Conservation (phyloP, 2,113 vertebrate species). For the Scatophagus argus region DNA sequence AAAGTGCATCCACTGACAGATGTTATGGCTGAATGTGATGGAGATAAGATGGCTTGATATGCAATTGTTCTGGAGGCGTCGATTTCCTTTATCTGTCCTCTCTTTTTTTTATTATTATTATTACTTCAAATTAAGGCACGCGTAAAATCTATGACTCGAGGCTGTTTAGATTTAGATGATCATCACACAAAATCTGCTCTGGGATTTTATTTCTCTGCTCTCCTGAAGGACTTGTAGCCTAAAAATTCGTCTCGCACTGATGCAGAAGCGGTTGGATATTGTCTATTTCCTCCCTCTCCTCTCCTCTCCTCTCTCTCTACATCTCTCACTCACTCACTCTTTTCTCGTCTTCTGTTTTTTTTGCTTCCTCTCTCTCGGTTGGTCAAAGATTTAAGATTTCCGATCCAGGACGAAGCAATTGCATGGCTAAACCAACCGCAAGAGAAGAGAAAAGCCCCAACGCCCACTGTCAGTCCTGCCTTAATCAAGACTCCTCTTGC, state of each 20-base stretch:
- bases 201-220: slow-evolving; percentile 58
- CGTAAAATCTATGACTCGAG: slow-evolving; percentile 30
- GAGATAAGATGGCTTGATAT: slow-evolving; percentile 82
- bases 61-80: slow-evolving; percentile 70
- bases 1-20: slow-evolving; percentile 75
- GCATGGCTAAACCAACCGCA: slow-evolving; percentile 84
- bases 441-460: slow-evolving; percentile 83
- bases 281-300: slow-evolving; percentile 50
- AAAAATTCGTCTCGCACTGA: slow-evolving; percentile 66
- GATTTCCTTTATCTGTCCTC: slow-evolving; percentile 8
- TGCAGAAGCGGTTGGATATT: slow-evolving; percentile 76
- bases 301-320: background rate
- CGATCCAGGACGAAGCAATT: slow-evolving; percentile 85
- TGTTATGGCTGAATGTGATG: slow-evolving; percentile 81
- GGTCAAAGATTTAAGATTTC: slow-evolving; percentile 74
- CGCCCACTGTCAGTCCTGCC: slow-evolving; percentile 87
- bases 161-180: slow-evolving; percentile 39
- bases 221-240: slow-evolving; percentile 69
- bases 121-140: slow-evolving; percentile 33
- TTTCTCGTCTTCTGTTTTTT: slow-evolving; percentile 15
- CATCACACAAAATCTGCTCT: slow-evolving; percentile 51
- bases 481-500: slow-evolving; percentile 85
- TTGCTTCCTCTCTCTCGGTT: slow-evolving; percentile 23
- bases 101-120: background rate
- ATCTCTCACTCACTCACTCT: background rate